Percentiles rank a stretch among this genome's conserved stretches.
Conservation (phyloP, 2,797 vertebrate genomes). For the Decapterus maruadsi region DNA sequence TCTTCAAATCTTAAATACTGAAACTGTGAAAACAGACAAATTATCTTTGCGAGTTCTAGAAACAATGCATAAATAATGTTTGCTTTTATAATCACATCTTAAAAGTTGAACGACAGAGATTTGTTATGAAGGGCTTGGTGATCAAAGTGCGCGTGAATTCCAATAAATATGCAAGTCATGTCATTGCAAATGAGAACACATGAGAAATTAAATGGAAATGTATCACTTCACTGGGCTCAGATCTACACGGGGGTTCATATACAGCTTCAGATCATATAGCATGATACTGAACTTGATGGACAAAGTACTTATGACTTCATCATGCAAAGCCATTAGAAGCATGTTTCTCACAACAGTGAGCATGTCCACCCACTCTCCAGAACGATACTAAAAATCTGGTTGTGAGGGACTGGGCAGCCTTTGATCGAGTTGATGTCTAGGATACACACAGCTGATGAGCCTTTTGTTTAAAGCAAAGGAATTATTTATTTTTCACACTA, state of each 20-base stretch:
- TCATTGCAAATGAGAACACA: slow-evolving; percentile 54
- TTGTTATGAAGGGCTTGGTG: slow-evolving; percentile 34
- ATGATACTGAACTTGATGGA: slow-evolving; percentile 34
- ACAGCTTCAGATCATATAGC: slow-evolving; percentile 25
- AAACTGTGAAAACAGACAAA: not conserved
- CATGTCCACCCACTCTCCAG: slow-evolving; percentile 27
- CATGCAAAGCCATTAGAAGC: slow-evolving; percentile 54
- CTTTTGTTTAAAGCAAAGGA: not conserved
- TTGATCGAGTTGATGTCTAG: slow-evolving; percentile 9
- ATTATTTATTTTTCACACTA: slow-evolving; percentile 25
- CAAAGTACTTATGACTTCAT: slow-evolving; percentile 51
- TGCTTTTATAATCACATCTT: slow-evolving; percentile 34
- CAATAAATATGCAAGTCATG: slow-evolving; percentile 22
- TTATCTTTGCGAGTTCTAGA: not conserved
- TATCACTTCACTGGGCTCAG: slow-evolving; percentile 54
- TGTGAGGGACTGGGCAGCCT: slow-evolving; percentile 31
- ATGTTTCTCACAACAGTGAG: slow-evolving; percentile 8
- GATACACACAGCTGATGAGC: slow-evolving; percentile 20
- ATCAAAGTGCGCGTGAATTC: slow-evolving; percentile 35
- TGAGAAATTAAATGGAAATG: slow-evolving; percentile 52
- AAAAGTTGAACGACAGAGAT: slow-evolving; percentile 24
- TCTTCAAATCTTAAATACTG: not conserved
- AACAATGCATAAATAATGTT: slow-evolving; percentile 45
- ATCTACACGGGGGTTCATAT: slow-evolving; percentile 30
- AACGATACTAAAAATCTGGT: slow-evolving; percentile 28